These are phyloP conservation scores for Sebastes kiyomatsui DNA, from an alignment of 2,797 vertebrate species.

Conservation along the genomic window DNA sequence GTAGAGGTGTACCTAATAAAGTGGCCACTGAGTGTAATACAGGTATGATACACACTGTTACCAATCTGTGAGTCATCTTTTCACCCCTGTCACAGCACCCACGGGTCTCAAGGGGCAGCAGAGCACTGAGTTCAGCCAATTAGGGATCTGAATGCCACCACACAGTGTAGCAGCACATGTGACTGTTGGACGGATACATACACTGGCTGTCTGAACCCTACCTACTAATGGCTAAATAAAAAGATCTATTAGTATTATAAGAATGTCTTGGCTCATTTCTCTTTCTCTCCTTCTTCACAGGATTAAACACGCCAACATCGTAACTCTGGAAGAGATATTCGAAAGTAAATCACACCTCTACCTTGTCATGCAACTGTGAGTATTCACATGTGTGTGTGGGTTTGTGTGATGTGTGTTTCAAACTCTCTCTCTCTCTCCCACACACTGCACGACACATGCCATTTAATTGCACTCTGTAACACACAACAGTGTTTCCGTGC, in stretches of 20 bases:
- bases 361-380: conserved; percentile 99
- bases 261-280: neutral
- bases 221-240: neutral
- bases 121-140: conserved; percentile 51
- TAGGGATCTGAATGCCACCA: conserved; percentile 30
- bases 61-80: conserved; percentile 51
- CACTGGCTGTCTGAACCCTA: neutral
- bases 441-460: conserved; percentile 43
- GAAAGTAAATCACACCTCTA: conserved; percentile 97
- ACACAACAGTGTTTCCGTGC: neutral
- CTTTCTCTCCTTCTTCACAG: conserved; percentile 73
- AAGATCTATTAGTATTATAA: neutral
- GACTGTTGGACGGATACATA: neutral
- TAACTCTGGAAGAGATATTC: conserved; percentile 96
- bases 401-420: conserved; percentile 40
- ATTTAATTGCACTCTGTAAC: conserved; percentile 66
- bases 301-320: conserved; percentile 97
- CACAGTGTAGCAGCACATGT: conserved; percentile 1
- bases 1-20: neutral
- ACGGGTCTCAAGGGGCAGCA: conserved; percentile 36
- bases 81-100: conserved; percentile 40
- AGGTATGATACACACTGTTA: neutral
- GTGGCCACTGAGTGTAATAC: neutral
- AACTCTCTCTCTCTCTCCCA: conserved; percentile 48
- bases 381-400: conserved; percentile 64